Conservation (phyloP, 2,113 vertebrate genomes). For the Tretioscincus oriximinensis region DNA sequence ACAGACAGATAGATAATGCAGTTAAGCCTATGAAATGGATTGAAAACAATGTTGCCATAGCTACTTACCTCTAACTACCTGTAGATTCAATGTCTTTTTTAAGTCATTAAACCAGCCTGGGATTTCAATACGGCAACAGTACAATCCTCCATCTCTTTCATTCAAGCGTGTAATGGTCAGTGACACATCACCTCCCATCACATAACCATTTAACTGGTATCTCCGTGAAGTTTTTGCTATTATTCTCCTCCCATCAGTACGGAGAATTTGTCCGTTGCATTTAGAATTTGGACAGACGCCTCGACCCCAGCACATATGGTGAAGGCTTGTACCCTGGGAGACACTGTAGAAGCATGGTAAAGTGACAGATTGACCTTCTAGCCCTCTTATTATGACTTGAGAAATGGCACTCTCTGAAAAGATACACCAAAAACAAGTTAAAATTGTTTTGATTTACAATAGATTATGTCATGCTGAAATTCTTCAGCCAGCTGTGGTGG, state of each 20-base stretch:
- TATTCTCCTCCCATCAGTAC: conserved; percentile 2
- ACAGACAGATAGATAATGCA: too few species aligned
- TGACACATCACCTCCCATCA: conserved; percentile 65
- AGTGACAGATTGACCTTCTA: conserved; percentile 61
- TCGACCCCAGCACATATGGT: conserved; percentile 75
- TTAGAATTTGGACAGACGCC: conserved; percentile 55
- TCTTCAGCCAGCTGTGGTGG: not conserved
- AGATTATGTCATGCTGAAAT: not conserved
- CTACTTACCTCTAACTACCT: conserved; percentile 53
- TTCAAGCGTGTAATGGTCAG: conserved; percentile 67
- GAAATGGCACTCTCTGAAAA: conserved; percentile 18
- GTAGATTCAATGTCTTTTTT: conserved; percentile 61
- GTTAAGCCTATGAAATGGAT: not conserved
- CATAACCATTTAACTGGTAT: conserved; percentile 61
- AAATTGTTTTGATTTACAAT: not conserved
- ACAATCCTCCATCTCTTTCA: conserved; percentile 59
- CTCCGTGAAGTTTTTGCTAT: conserved; percentile 14
- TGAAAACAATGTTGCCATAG: not conserved
- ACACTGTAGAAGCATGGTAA: conserved; percentile 67
- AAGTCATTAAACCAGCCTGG: conserved; percentile 74
- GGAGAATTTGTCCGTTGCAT: conserved; percentile 64
- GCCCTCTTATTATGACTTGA: conserved; percentile 29
- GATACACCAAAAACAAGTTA: not conserved
- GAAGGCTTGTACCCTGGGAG: not conserved
- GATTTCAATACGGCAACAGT: conserved; percentile 78